Percentiles rank a stretch among this genome's conserved stretches.
These are phyloP conservation scores for Eriocheir sinensis DNA, from an alignment of 1,140 invertebrate species.

Conservation along the genomic window DNA sequence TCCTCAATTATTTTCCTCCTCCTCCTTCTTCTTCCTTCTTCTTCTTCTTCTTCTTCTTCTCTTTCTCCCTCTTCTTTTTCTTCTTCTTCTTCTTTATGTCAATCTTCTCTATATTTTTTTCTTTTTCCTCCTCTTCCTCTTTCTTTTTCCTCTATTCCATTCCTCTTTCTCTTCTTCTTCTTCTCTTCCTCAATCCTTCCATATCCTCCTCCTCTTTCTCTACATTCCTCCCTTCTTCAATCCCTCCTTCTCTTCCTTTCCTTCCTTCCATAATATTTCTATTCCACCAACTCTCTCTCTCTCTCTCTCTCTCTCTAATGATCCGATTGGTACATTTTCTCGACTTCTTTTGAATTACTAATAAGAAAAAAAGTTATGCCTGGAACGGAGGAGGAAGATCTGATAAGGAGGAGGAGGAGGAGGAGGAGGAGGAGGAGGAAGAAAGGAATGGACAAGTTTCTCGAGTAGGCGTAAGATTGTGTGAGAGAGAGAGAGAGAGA, in stretches of 20 bases:
- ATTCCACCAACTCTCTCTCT: neutral
- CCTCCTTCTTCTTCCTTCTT: too few relatives aligned
- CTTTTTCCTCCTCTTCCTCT: neutral
- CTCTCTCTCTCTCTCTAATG: conserved; percentile 23
- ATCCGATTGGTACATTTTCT: neutral
- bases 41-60: neutral
- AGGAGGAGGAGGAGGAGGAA: neutral
- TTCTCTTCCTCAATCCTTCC: neutral
- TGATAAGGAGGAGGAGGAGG: neutral
- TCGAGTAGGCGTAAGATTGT: neutral
- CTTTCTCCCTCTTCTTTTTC: neutral
- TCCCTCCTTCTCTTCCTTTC: neutral
- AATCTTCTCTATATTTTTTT: neutral
- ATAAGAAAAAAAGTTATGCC: neutral
- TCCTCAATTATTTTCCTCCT: too few relatives aligned
- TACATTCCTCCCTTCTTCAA: neutral
- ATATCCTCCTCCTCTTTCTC: neutral
- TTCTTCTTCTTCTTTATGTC: neutral
- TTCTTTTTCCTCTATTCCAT: neutral
- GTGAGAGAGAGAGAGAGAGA: neutral
- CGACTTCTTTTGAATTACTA: neutral
- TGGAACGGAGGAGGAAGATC: neutral
- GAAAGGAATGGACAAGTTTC: neutral
- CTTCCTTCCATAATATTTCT: too few relatives aligned
- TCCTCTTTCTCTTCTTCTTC: neutral